phyloP scores from a whole-genome alignment of 2,888 invertebrate species.

The Cryptosula pallasiana region DNA sequence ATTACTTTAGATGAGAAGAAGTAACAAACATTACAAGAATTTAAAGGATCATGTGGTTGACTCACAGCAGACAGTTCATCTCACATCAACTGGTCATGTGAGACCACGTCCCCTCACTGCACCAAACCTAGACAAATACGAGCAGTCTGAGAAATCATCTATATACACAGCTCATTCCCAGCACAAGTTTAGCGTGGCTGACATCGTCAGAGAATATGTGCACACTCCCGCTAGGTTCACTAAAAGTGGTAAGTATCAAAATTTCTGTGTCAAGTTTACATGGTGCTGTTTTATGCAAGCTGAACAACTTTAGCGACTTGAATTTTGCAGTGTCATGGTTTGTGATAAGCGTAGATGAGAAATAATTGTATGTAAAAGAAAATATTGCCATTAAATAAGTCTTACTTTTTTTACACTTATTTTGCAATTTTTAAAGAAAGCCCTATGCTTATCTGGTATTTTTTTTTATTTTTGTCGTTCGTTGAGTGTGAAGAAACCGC shows the following conservation, averaged over 20 bases:
- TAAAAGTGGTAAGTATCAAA: not conserved
- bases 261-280: not conserved
- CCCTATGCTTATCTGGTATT: no score
- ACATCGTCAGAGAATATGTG: conserved; percentile 15
- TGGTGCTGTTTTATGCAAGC: no score
- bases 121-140: conserved; percentile 33
- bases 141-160: conserved; percentile 24
- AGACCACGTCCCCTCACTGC: conserved; percentile 41
- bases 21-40: conserved; percentile 36
- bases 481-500: no score
- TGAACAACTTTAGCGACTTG: no score
- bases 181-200: conserved; percentile 1
- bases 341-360: no score
- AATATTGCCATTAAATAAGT: no score
- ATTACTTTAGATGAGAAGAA: conserved; percentile 35
- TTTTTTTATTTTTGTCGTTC: no score
- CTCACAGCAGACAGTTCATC: conserved; percentile 38
- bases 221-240: conserved; percentile 5
- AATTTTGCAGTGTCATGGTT: no score
- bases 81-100: conserved; percentile 39
- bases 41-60: conserved; percentile 35
- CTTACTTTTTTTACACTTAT: no score
- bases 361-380: no score
- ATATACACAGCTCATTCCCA: conserved; percentile 24
- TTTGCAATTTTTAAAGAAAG: no score